Base-by-base conservation (phyloP, 2,797 vertebrate species). In the Sebastes matsubarae region DNA sequence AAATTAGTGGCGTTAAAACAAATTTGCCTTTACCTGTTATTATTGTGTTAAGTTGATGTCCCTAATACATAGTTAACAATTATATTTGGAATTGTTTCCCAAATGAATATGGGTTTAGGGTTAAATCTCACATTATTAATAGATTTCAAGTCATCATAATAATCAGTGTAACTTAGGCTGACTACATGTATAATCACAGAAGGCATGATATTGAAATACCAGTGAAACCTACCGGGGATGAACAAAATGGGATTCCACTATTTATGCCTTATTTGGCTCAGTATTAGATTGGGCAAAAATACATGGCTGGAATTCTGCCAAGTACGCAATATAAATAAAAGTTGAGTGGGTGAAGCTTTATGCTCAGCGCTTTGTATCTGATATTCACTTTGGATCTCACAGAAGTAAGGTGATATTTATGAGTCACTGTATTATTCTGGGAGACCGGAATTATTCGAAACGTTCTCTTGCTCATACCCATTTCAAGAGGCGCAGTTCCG, bases 401-500 rank as follows among this genome's bases (percentile, higher is more conserved):
- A 87, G 87, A 87, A 87, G 89, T 82, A 87, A 91, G 92, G 89
- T 91, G 92, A 92, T 93, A 91, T 88, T 89, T 88, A 90, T 94
- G 93, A 95, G 88, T 94, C 93, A 94, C 13, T 80, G 87, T 82
- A 85, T 94, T 92, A 93, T 94, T 93, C 87, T 90, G 87, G 86
- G 92, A 87, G 75, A 81, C 75, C 57, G 82, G 88, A 92, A 92
- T 87, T 69, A 89, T 91, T 93, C 83, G 75, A 85, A 92, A 81
- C 25, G 5, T 85, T 89, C 79, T 91, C 75, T 83, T 70, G 84
- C 87, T 90, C 87, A 80, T 82, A 82, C 42, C 86, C 18, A 20
- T 91, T 92, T 91, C 75, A 80, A 88, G 83, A 87, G 83, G 61
- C 12, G n/a, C 75, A 78, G 58, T 77, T 87, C 81, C 6, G 18